Conservation (phyloP, 2,888 invertebrate genomes). For the Trachelus iudaicus region DNA sequence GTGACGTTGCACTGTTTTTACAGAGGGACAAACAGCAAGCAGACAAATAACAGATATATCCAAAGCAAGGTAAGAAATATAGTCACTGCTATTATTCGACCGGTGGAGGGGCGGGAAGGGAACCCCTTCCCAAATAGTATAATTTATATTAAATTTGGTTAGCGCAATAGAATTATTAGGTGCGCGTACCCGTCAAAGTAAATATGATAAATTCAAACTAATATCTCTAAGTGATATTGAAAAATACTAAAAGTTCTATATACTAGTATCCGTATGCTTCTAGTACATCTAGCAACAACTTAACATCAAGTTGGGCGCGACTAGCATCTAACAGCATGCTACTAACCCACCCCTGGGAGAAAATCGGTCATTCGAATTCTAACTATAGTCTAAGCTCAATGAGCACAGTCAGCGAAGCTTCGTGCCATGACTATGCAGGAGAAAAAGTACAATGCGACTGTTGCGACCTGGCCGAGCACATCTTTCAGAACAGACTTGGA, state of each 20-base stretch:
- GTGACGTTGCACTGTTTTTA: constrained; percentile 12
- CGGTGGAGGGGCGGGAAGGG: no score
- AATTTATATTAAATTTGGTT: not conserved
- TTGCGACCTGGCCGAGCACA: constrained; percentile 38
- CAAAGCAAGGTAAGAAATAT: constrained; percentile 45
- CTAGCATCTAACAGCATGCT: constrained; percentile 59
- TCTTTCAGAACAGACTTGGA: constrained; percentile 15
- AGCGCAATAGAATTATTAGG: not conserved
- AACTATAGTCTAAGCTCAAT: constrained; percentile 44
- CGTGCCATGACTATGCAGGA: constrained; percentile 39
- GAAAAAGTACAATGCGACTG: constrained; percentile 41
- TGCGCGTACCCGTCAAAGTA: not conserved
- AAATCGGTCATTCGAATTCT: constrained; percentile 26
- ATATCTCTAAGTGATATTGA: not conserved
- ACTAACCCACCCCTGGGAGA: constrained; percentile 48
- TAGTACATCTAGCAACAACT: constrained; percentile 53
- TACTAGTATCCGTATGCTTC: constrained; percentile 39
- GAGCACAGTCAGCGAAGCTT: constrained; percentile 40
- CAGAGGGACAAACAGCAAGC: constrained; percentile 33
- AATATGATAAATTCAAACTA: not conserved
- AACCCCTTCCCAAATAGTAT: not conserved
- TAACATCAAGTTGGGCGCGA: constrained; percentile 56
- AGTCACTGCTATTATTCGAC: not conserved
- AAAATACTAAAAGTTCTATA: constrained; percentile 6
- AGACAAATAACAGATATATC: constrained; percentile 35